These are phyloP conservation scores for Hydrozoanthus tunicans DNA, from an alignment of 64 coral and sea anemone genomes.

Conservation along the genomic window DNA sequence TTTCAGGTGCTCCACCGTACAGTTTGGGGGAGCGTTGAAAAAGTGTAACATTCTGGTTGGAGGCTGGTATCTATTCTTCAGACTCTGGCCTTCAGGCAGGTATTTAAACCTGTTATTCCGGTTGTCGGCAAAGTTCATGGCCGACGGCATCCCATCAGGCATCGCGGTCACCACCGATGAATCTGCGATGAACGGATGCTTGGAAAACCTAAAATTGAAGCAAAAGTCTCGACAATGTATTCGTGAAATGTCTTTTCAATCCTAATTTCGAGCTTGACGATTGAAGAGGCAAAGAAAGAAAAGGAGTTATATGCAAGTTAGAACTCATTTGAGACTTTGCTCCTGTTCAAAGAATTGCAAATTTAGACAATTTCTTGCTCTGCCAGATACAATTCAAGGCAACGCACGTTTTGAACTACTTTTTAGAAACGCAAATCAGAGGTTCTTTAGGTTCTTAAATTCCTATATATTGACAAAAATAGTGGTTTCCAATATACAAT, in stretches of 20 bases:
- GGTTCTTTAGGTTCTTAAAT: no score
- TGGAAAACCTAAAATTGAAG: conserved; percentile 81
- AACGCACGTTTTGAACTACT: no score
- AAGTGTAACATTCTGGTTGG: conserved; percentile 99
- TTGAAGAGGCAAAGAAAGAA: no score
- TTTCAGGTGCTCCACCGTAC: conserved; percentile 90
- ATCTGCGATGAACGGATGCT: conserved; percentile 98
- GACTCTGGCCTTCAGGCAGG: conserved; percentile 92
- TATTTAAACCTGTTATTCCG: conserved; percentile 99
- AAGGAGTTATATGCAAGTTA: no score
- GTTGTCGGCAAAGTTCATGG: conserved; percentile 98
- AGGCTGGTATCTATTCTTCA: conserved; percentile 99
- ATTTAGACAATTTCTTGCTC: no score
- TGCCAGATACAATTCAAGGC: no score
- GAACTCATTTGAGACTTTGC: no score
- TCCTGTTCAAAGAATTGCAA: no score
- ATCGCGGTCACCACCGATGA: conserved; percentile 92
- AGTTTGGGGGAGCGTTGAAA: conserved; percentile 98
- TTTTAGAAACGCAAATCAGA: no score
- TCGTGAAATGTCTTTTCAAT: neutral
- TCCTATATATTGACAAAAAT: no score
- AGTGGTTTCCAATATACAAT: no score
- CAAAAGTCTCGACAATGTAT: neutral
- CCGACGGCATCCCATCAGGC: conserved; percentile 91
- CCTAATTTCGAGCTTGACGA: neutral